A percentile compares a stretch with the other conserved stretches of the same genome.
These are phyloP conservation scores for Dendrocincla fuliginosa DNA, from an alignment of 2,797 vertebrate species.

Conservation along the genomic window DNA sequence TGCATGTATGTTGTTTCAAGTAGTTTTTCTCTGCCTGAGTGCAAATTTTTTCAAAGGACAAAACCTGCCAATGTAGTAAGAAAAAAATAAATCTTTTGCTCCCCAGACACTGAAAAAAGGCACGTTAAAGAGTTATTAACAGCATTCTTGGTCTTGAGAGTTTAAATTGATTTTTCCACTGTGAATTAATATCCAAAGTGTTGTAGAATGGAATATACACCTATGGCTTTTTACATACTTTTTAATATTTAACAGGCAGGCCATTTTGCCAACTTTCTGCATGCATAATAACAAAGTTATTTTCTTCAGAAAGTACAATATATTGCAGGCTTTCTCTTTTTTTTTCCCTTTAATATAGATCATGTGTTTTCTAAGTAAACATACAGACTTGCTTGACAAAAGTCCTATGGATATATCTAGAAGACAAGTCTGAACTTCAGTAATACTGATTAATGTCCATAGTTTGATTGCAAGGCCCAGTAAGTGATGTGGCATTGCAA, in stretches of 20 bases:
- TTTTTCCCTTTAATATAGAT: not conserved
- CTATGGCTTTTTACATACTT: not conserved
- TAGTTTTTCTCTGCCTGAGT: not conserved
- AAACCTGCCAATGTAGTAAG: not conserved
- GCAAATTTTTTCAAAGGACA: not conserved
- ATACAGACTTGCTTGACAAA: not conserved
- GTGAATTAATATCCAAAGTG: not conserved
- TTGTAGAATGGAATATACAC: not conserved
- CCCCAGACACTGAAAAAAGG: not conserved
- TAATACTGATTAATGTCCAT: not conserved
- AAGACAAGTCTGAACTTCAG: not conserved
- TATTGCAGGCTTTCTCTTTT: not conserved
- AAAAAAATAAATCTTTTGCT: not conserved
- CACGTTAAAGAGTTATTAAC: not conserved
- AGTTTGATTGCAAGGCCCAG: not conserved
- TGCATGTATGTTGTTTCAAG: not conserved
- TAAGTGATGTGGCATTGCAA: not conserved
- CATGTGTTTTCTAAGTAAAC: not conserved
- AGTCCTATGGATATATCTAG: not conserved
- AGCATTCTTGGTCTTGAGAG: not conserved
- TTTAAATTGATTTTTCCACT: not conserved
- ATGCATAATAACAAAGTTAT: not conserved
- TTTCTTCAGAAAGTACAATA: not conserved
- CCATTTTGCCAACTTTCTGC: not conserved
- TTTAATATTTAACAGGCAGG: not conserved